Evolutionary conservation across 2,888 invertebrate genomes (phyloP).

Genomic region (Synergus itoensis): DNA sequence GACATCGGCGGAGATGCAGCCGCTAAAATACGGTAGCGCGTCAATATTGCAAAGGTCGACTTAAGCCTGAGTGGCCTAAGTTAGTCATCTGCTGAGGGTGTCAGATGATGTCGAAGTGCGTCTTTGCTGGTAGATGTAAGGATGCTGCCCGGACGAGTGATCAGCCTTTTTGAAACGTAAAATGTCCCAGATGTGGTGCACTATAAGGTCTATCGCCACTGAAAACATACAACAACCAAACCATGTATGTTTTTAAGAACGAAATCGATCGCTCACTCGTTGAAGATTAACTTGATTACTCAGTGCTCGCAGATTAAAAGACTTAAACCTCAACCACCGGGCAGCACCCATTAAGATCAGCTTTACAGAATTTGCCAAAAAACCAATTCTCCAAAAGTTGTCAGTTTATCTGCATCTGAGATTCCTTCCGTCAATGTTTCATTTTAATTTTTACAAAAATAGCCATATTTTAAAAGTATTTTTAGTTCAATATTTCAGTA

Average conservation of each 20-base stretch:
- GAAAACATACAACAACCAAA: conserved; percentile 84
- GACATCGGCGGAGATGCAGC: not conserved
- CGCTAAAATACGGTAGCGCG: not conserved
- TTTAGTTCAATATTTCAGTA: not conserved
- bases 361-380: conserved; percentile 15
- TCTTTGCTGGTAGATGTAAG: conserved; percentile 75
- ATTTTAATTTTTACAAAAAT: conserved; percentile 7
- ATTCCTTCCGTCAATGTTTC: conserved; percentile 22
- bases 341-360: conserved; percentile 72
- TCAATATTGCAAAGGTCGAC: conserved; percentile 38
- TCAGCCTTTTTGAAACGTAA: conserved; percentile 83
- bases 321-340: conserved; percentile 67
- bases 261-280: conserved; percentile 42
- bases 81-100: conserved; percentile 76
- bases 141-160: conserved; percentile 78
- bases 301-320: conserved; percentile 45
- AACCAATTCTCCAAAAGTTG: conserved; percentile 9
- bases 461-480: not conserved
- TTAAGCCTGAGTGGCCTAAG: conserved; percentile 57
- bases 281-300: conserved; percentile 29
- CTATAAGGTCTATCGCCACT: conserved; percentile 99
- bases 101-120: conserved; percentile 76
- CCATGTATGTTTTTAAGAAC: conserved; percentile 75
- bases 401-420: conserved; percentile 24
- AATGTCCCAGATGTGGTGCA: conserved; percentile 99